Conservation (phyloP, 2,113 vertebrate species). For the Corydoras maculifer region DNA sequence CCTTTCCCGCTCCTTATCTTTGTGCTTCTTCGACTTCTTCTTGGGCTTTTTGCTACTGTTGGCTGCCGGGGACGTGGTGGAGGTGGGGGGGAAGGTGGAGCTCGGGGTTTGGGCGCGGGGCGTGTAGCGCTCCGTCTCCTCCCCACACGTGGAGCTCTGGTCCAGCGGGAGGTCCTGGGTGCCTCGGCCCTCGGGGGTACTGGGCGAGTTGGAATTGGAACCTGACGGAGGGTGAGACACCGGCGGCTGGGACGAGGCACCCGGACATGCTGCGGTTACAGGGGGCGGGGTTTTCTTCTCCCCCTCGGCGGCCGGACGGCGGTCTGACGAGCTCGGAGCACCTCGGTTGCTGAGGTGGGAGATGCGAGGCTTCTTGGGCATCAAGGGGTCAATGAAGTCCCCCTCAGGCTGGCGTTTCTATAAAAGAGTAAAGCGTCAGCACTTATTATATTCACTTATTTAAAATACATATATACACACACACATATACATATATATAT, state of each 20-base stretch:
- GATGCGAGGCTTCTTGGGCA: slow-evolving; percentile 77
- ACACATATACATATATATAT: too few relatives aligned
- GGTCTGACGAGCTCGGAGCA: slow-evolving; percentile 47
- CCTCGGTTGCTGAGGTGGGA: slow-evolving; percentile 72
- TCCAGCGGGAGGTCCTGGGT: slow-evolving; percentile 77
- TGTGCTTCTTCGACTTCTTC: slow-evolving; percentile 78
- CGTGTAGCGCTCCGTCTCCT: slow-evolving; percentile 66
- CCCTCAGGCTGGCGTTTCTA: slow-evolving; percentile 70
- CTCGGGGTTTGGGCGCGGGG: slow-evolving; percentile 52
- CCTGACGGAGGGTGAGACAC: slow-evolving; percentile 58
- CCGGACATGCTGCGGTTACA: slow-evolving; percentile 49
- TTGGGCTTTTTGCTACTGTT: slow-evolving; percentile 69
- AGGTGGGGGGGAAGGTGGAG: slow-evolving; percentile 50
- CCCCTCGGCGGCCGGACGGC: slow-evolving; percentile 42
- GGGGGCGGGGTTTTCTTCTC: slow-evolving; percentile 55
- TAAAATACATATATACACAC: too few relatives aligned
- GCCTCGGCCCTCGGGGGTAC: slow-evolving; percentile 77
- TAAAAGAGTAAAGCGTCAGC: background rate
- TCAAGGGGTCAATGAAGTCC: slow-evolving; percentile 72
- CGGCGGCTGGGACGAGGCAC: slow-evolving; percentile 26
- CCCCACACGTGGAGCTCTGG: slow-evolving; percentile 66
- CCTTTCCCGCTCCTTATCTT: slow-evolving; percentile 68
- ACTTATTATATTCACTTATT: too few relatives aligned
- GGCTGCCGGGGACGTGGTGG: slow-evolving; percentile 52
- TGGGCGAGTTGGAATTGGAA: slow-evolving; percentile 77